phyloP scores from a whole-genome alignment of 2,113 vertebrate genomes.

The Amblyornis subalaris region DNA sequence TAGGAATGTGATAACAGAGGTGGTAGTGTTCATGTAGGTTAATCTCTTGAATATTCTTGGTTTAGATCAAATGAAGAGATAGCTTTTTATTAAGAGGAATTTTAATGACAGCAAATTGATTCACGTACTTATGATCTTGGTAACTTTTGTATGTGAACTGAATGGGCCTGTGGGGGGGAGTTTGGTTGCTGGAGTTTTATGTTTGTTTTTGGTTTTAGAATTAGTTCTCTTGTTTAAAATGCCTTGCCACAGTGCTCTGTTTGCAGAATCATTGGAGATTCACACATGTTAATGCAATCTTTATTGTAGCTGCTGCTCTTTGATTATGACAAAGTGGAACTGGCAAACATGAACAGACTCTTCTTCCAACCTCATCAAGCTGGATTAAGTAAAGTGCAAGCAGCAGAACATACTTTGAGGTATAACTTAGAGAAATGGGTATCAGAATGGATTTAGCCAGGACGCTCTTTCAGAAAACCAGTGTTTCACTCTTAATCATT shows the following conservation, averaged over 20 bases:
- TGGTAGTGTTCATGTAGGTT: background rate
- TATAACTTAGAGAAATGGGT: slow-evolving; percentile 40
- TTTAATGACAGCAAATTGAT: background rate
- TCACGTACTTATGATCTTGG: accelerated
- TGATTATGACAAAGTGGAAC: slow-evolving; percentile 96
- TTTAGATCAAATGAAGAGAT: background rate
- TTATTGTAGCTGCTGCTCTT: slow-evolving; percentile 89
- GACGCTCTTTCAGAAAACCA: background rate
- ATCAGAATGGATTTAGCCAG: background rate
- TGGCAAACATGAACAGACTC: slow-evolving; percentile 98
- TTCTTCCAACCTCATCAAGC: slow-evolving; percentile 99
- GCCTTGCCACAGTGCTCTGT: background rate
- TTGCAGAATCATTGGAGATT: background rate
- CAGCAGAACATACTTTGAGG: slow-evolving; percentile 93
- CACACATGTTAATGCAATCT: background rate
- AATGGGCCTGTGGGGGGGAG: background rate
- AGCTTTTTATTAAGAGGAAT: background rate
- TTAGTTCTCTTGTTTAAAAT: background rate
- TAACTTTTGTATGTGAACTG: background rate
- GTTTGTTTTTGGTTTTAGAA: background rate
- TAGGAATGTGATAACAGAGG: background rate
- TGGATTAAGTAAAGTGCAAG: slow-evolving; percentile 94
- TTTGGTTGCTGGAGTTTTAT: accelerated
- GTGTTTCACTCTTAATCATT: background rate
- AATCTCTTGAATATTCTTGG: background rate